Evolutionary conservation across 2,888 invertebrate species (phyloP).

Genomic region (Nemotelus nigrinus): DNA sequence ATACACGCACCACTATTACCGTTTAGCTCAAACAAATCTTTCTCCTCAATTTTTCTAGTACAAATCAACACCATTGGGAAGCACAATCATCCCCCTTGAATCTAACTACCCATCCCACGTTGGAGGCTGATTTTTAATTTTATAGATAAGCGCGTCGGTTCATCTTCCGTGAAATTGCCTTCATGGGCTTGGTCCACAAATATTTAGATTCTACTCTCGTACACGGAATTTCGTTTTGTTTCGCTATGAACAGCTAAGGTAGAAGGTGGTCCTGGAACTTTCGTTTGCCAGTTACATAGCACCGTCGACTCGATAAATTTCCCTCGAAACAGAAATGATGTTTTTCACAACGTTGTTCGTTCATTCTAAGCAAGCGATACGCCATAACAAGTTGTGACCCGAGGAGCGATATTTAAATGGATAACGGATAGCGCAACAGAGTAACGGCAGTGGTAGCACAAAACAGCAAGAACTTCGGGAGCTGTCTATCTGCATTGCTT

Average conservation of each 20-base stretch:
- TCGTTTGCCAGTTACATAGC: neutral
- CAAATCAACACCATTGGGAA: too few relatives aligned
- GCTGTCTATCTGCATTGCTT: too few relatives aligned
- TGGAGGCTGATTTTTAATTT: constrained; percentile 46
- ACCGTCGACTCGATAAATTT: constrained; percentile 18
- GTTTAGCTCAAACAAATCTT: too few relatives aligned
- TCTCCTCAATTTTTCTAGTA: too few relatives aligned
- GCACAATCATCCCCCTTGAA: too few relatives aligned
- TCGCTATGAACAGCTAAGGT: neutral
- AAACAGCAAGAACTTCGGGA: neutral
- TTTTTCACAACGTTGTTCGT: neutral
- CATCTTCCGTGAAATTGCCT: constrained; percentile 52
- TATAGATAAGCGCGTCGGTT: constrained; percentile 50
- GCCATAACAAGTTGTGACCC: constrained; percentile 21
- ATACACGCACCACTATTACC: too few relatives aligned
- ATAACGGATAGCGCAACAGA: constrained; percentile 30
- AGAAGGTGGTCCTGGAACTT: neutral
- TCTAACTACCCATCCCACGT: too few relatives aligned
- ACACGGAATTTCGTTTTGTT: constrained; percentile 11
- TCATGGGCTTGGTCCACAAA: constrained; percentile 49
- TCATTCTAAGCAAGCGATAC: constrained; percentile 6
- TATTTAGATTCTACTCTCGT: constrained; percentile 48
- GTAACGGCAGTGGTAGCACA: neutral
- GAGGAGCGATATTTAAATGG: constrained; percentile 37
- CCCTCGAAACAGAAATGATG: constrained; percentile 24